Evolutionary conservation across 2,797 vertebrate species (phyloP), one percentile per base, ranked within the genome.

Genomic region (Spondyliosoma cantharus): DNA sequence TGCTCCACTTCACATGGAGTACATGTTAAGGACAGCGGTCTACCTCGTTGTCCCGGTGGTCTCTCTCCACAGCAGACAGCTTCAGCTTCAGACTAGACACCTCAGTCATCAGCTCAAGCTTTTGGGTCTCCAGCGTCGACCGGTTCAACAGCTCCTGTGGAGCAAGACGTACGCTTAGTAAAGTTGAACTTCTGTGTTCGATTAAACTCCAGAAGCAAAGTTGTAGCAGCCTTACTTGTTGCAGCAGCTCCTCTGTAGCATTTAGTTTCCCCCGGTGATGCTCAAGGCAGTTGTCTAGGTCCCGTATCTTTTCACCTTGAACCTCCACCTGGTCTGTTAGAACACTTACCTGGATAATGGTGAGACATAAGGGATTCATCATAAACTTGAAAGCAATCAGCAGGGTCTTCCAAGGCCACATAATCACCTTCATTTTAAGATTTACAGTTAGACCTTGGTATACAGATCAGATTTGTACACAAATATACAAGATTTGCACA

Each of bases 301-400:
- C 98, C 24, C 97, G 95, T 75, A 99, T 99, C 95, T 99, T 99
- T 85, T 99, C 98, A 54, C 97, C 98, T 64, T 99, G 98, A 46
- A 98, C 98, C 86, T 99, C 98, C 61, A 99, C 97, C 91, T 99
- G 98, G 92, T 99, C 98, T 0, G 97, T 98, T 59, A 99, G 91
- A 75, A 99, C 97, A 4, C 98, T 99, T 0, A 99, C 96, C 98
- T 99, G 86, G 3, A 85, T 4, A 57, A 58, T 0, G 2, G n/a
- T 2, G 11, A 68, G 5, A 76, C 13, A 57, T 27, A 14, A 37
- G 27, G 54, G 27, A n/a, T 66, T 27, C 32, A 74, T 25, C 17
- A 24, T 16, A 52, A 60, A 19, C 14, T 25, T 37, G 8, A 70
- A n/a, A 81, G 19, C 20, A 24, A 14, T 43, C 1, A 29, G 56